These are phyloP conservation scores for Brachionus rubens DNA, from an alignment of 1,140 invertebrate species.

Conservation along the genomic window DNA sequence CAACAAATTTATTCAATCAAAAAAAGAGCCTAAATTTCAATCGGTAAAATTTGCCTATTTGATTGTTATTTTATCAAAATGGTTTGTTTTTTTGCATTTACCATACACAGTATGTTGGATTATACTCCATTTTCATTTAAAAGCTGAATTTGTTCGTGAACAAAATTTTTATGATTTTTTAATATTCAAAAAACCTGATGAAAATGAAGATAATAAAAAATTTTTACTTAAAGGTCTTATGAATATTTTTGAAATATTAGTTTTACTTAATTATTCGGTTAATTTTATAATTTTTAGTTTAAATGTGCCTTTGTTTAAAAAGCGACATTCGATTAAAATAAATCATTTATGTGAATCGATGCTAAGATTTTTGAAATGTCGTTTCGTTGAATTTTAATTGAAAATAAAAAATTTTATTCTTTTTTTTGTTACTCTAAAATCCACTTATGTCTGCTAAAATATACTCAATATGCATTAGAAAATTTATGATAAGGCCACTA, in stretches of 20 bases:
- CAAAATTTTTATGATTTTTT: neutral
- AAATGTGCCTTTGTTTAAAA: constrained; percentile 22
- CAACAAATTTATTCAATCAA: neutral
- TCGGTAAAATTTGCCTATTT: constrained; percentile 5
- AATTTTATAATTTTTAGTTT: constrained; percentile 8
- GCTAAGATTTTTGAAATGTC: neutral
- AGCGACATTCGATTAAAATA: neutral
- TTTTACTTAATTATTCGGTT: neutral
- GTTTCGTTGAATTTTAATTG: neutral
- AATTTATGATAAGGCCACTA: too few species aligned
- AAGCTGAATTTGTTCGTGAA: neutral
- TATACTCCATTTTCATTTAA: constrained; percentile 1
- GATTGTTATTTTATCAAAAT: constrained; percentile 6
- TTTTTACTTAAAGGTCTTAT: constrained; percentile 9
- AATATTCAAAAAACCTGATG: neutral
- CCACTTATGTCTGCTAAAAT: too few species aligned
- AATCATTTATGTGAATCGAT: neutral
- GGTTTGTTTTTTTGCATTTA: constrained; percentile 29
- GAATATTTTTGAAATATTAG: neutral
- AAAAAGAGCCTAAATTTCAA: neutral
- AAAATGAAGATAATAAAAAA: constrained; percentile 13
- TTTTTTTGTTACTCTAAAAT: too few species aligned
- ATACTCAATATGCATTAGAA: too few species aligned
- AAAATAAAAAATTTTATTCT: neutral
- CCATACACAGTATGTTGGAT: constrained; percentile 1